phyloP scores from a whole-genome alignment of 2,113 vertebrate genomes.

The Paralichthys olivaceus region DNA sequence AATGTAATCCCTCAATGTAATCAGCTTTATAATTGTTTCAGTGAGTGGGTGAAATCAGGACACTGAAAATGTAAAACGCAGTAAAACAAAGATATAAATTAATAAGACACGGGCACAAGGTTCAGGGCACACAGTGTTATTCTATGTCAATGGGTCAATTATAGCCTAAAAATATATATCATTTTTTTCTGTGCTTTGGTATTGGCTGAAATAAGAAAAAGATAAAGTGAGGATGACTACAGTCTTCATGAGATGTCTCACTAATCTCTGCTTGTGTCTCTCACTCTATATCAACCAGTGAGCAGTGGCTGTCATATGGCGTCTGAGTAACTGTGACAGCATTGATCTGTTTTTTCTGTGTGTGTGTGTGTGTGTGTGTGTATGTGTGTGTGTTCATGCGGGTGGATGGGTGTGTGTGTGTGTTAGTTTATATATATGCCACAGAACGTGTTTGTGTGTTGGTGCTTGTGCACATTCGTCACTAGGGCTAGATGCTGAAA shows the following conservation, averaged over 20 bases:
- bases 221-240: constrained; percentile 13
- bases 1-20: not conserved
- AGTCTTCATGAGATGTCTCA: constrained; percentile 22
- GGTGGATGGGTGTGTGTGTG: constrained; percentile 5
- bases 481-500: constrained; percentile 63
- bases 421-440: not conserved
- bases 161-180: not conserved
- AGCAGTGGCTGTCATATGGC: constrained; percentile 49
- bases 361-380: constrained; percentile 1
- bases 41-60: not conserved
- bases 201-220: not conserved
- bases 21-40: not conserved
- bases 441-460: not conserved
- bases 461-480: constrained; percentile 47
- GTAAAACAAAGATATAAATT: not conserved
- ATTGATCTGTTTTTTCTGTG: constrained; percentile 38
- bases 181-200: not conserved
- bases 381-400: constrained; percentile 5
- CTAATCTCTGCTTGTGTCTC: constrained; percentile 36
- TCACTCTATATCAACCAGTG: constrained; percentile 46
- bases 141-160: constrained; percentile 6
- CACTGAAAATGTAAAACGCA: not conserved
- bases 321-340: constrained; percentile 45
- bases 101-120: not conserved
- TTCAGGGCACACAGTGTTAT: not conserved